Percentiles rank a stretch among this genome's conserved stretches.
phyloP scores from a whole-genome alignment of 1,140 invertebrate genomes.

The Dryas iulia region DNA sequence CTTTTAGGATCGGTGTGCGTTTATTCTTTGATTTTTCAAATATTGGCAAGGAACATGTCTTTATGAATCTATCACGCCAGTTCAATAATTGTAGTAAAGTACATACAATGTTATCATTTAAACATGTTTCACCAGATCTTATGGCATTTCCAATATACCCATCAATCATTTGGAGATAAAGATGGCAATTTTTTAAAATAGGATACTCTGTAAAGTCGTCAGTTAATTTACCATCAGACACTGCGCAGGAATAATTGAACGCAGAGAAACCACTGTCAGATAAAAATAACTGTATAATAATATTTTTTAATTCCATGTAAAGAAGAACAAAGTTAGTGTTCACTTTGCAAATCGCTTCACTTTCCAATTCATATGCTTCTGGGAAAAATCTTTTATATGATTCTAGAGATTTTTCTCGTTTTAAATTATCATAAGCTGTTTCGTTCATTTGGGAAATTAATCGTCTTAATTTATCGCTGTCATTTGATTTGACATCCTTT shows the following conservation, averaged over 20 bases:
- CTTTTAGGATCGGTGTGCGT: slow-evolving; percentile 56
- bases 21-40: slow-evolving; percentile 55
- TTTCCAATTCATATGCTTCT: slow-evolving; percentile 44
- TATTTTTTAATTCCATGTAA: slow-evolving; percentile 53
- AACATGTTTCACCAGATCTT: slow-evolving; percentile 32
- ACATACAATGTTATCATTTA: slow-evolving; percentile 48
- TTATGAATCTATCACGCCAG: slow-evolving; percentile 76
- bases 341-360: slow-evolving; percentile 22
- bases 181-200: slow-evolving; percentile 72
- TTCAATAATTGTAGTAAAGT: slow-evolving; percentile 61
- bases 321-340: slow-evolving; percentile 52
- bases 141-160: slow-evolving; percentile 57
- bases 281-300: slow-evolving; percentile 27
- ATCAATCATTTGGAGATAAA: slow-evolving; percentile 64
- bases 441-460: slow-evolving; percentile 41
- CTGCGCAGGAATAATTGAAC: slow-evolving; percentile 65
- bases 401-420: slow-evolving; percentile 19
- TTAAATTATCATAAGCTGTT: slow-evolving; percentile 29
- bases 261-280: slow-evolving; percentile 46
- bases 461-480: slow-evolving; percentile 22
- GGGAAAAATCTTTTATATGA: slow-evolving; percentile 51
- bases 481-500: slow-evolving; percentile 18
- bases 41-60: slow-evolving; percentile 49
- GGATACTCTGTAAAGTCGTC: slow-evolving; percentile 78
- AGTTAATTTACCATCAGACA: slow-evolving; percentile 53